Evolutionary conservation across 2,888 invertebrate species (phyloP).

Genomic region (Nemotelus pantherinus): DNA sequence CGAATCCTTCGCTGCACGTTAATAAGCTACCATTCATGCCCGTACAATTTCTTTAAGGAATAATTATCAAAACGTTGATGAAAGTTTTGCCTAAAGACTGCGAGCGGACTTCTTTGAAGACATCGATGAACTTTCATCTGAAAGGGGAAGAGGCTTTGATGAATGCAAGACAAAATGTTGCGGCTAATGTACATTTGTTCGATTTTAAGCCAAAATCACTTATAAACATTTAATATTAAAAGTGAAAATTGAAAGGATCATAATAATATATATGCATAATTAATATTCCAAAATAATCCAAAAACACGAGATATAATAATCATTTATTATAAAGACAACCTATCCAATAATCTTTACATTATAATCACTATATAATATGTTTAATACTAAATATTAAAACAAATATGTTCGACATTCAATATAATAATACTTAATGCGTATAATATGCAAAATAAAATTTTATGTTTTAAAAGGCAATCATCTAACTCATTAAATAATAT

Average conservation of each 20-base stretch:
- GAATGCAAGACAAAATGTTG: conserved; percentile 15
- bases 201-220: background rate
- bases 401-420: conserved; percentile 29
- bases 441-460: conserved; percentile 14
- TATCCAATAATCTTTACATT: conserved; percentile 25
- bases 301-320: conserved; percentile 9
- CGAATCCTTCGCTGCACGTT: conserved; percentile 62
- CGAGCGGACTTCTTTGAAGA: too few species aligned
- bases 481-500: conserved; percentile 28
- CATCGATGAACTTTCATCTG: too few species aligned
- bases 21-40: conserved; percentile 63
- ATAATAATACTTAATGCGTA: conserved; percentile 1
- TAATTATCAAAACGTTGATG: conserved; percentile 17
- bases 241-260: background rate
- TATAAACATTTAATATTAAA: background rate
- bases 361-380: background rate
- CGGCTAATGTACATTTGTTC: conserved; percentile 30
- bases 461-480: conserved; percentile 10
- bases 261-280: background rate
- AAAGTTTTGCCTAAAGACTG: conserved; percentile 21
- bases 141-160: too few species aligned
- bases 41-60: conserved; percentile 61
- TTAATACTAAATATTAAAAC: background rate
- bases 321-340: conserved; percentile 12
- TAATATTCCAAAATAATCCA: background rate